Base-by-base conservation (phyloP, 1,140 invertebrate genomes). In the Drosophila pallidifrons region DNA sequence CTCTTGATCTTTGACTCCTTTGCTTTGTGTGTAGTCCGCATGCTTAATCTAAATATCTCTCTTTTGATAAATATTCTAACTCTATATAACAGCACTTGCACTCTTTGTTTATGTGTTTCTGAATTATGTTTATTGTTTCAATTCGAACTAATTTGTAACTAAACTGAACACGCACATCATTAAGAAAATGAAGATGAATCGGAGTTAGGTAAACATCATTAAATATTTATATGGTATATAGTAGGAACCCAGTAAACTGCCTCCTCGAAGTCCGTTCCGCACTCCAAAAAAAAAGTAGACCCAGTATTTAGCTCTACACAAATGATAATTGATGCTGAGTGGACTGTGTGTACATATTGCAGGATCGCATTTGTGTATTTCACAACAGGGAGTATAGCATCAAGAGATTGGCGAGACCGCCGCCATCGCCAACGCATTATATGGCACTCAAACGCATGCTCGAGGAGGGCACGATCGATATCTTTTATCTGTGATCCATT, bases 361-460 rank as follows among this genome's bases (percentile, higher is more conserved):
- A 92, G 91, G 88, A 92, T 78, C 88, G 88, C 69, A 81, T 90
- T 76, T 89, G 88, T 67, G 77, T 83, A 30, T 89, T 92, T 55
- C 81, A 92, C 74, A 85, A 91, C 60, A 75, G 63, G 60, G 85
- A 92, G 41, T 92, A 91, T 73, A 91, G 77, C 82, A 92, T 92
- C 74, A 79, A 76, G 73, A 61, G 82, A 43, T 68, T 92, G 75
- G 82, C 77, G 25, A 75, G 91, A 11, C 91, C 91, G 38, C 91
- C 91, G 64, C 91, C 91, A 16, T 80, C 88, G 35, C 91, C 91
- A 11, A 90, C 77, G 49, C 91, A 92, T 79, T 92, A 87, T 71
- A 55, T 85, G 75, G 83, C 82, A 38, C 80, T 92, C 30, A 92
- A 91, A 55, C 71, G 86, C 54, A 91, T 92, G 91, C 83, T 91